Evolutionary conservation across 2,113 vertebrate genomes (phyloP), one percentile per base, ranked within the genome.

Genomic region (Elaphurus davidianus): DNA sequence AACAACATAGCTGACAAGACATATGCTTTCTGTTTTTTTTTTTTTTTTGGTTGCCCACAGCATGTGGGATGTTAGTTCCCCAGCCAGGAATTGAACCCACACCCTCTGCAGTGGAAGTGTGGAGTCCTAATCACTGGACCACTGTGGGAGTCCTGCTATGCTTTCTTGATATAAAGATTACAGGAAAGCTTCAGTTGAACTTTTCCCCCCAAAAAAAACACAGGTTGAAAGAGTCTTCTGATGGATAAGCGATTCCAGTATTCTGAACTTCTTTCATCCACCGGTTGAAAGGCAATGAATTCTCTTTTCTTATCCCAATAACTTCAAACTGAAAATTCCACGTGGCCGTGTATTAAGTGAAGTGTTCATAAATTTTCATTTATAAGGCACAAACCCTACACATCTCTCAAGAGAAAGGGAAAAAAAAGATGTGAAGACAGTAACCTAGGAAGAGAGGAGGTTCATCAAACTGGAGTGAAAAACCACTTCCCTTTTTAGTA

Each of bases 301-400:
- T 78, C 10, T 87, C 84, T 86, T 94, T 81, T 36, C 43, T 96
- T 64, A 96, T 43, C 13, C n/a, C 16, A 47, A 17, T 82, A 93
- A 93, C 11, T 4, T 45, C 5, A 93, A 92, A 91, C 45, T 89
- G 78, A 76, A 97, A 95, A 94, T 96, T 74, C 50, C 71, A 89
- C 16, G 10, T 89, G 52, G 40, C 59, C 11, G 28, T 54, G 92
- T 25, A 71, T 83, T 90, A 76, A 96, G 60, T 47, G 64, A 94
- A 96, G 59, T 88, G 23, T 92, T 94, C 27, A 40, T 60, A 95
- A 36, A 74, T 97, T 91, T 94, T 78, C 95, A 93, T 87, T 95
- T 95, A 90, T 97, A 98, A 97, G 97, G 97, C 98, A 98, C 97
- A 82, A 94, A 97, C 71, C 43, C 50, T 86, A 97, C 36, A 94